Evolutionary conservation across 2,113 vertebrate species (phyloP), one percentile per base, ranked within the genome.

Genomic region (Carettochelys insculpta): DNA sequence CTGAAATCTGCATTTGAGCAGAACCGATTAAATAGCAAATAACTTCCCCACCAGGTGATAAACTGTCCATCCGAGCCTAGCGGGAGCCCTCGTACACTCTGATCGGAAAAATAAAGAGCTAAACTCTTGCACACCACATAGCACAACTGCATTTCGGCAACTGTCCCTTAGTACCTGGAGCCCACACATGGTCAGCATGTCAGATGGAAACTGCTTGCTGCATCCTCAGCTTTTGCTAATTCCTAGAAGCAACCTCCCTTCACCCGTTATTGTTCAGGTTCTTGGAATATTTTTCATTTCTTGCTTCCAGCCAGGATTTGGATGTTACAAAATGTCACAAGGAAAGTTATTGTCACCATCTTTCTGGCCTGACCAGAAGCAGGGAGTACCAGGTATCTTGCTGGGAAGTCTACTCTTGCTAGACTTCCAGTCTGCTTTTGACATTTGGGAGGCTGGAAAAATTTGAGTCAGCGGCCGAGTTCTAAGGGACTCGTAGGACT

Each of bases 21-120:
- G n/a, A 50, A 58, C 80, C 94, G 1, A 0, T 90, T 93, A 92
- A 82, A 80, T 84, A 91, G 93, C 84, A 83, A 52, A 58, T 86
- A 41, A 16, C 50, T 68, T 87, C 29, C 43, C 92, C 56, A 81
- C 61, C 8, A 3, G 8, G 61, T 47, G 20, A 43, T 43, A 71
- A 80, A 13, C 41, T 29, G 54, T 56, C n/a, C 61, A 54, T 73
- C 48, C 88, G 61, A 56, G 51, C 56, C 75, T 31, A 58, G 52
- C 29, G 6, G 34, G 75, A 51, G 29, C 4, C 5, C 77, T 93
- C 50, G 50, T 94, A 92, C 93, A 90, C 91, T 90, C 52, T 52
- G 61, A 92, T n/a, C n/a, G n/a, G n/a, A n/a, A n/a, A n/a, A n/a
- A n/a, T n/a, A n/a, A n/a, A n/a, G n/a, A 80, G 86, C 84, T 84